Evolutionary conservation across 1,140 invertebrate genomes (phyloP), one percentile per base, ranked within the genome.

Genomic region (Drosophila bocqueti): DNA sequence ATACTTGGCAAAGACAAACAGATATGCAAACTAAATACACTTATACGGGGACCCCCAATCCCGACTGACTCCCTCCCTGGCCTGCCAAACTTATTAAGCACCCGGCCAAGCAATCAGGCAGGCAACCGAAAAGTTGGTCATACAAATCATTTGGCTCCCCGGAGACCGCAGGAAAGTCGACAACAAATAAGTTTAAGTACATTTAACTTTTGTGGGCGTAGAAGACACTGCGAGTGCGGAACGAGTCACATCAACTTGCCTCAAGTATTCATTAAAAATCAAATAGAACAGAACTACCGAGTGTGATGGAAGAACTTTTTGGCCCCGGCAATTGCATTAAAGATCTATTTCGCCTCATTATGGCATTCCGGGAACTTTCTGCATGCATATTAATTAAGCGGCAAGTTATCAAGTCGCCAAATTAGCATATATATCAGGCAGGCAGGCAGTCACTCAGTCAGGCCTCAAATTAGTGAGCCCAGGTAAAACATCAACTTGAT

Each of bases 171-270:
- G 52, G 64, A 63, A 80, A 76, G 71, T 81, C 71, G 71, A 81
- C 71, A 80, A 81, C 78, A 80, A 80, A 81, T 80, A 81, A 81
- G 78, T 80, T 80, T 81, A 80, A 81, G 78, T 80, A 76, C 78
- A 76, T 75, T 80, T 80, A 80, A 81, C 78, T 80, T 81, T 79
- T 79, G 76, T 73, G 76, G 76, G 46, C 57, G 26, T 15, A 8
- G 40, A 34, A 67, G 57, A 57, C 34, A 58, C 74, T 67, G 11
- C 42, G 11, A 40, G 26, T 43, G 45, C 45, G 24, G 26, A n/a
- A 54, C 42, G 60, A 73, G 43, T 46, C 21, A 38, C 40, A 21
- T 68, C 49, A 64, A 79, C 31, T 66, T 79, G 67, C 67, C 76
- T 74, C 69, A 52, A 79, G 77, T 61, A 79, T 79, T 80, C 78